These are phyloP conservation scores for Colistium nudipinnis DNA, from an alignment of 2,113 vertebrate species.

Conservation along the genomic window DNA sequence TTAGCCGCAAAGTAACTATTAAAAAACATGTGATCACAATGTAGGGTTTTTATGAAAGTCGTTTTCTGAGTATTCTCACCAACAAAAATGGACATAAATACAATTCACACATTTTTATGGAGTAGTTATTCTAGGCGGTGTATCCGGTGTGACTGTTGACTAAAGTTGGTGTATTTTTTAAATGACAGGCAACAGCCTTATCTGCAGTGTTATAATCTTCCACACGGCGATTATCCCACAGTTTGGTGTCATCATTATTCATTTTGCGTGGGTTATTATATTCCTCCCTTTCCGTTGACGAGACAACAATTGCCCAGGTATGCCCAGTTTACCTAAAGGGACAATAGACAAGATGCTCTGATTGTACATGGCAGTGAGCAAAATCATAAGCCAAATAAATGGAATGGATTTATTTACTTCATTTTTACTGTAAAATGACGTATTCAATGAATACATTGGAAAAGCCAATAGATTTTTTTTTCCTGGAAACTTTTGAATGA, in stretches of 20 bases:
- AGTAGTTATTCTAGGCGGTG: too few species aligned
- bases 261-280: background rate
- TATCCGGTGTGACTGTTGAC: too few species aligned
- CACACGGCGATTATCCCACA: background rate
- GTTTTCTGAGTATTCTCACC: too few species aligned
- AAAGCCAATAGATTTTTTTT: background rate
- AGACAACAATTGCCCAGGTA: background rate
- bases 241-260: background rate
- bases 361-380: background rate
- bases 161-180: too few species aligned
- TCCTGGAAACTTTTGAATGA: background rate
- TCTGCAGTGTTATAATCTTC: background rate
- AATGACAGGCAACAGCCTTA: background rate
- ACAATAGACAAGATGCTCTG: background rate
- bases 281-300: background rate
- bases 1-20: too few species aligned
- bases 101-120: too few species aligned
- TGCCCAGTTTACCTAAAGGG: background rate
- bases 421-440: too few species aligned
- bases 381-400: background rate
- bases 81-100: too few species aligned
- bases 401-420: background rate
- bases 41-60: too few species aligned
- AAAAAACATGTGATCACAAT: too few species aligned
- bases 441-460: too few species aligned